These are phyloP conservation scores for Hyaena hyaena DNA, from an alignment of 2,113 vertebrate genomes.

Conservation along the genomic window DNA sequence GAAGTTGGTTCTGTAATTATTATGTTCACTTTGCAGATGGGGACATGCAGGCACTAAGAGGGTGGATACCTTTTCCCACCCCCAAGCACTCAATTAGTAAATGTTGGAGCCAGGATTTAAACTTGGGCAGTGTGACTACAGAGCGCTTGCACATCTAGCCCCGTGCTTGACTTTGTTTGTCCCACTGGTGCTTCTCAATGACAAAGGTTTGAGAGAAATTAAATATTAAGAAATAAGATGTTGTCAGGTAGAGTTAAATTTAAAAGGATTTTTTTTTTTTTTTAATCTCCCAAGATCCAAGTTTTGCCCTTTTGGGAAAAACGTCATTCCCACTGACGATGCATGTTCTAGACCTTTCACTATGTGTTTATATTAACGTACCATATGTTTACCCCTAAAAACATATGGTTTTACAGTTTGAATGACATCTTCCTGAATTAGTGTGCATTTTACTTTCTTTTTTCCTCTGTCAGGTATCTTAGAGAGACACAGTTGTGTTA, in stretches of 20 bases:
- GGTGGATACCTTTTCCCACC: not conserved
- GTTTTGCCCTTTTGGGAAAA: not conserved
- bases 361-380: not conserved
- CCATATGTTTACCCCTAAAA: slow-evolving; percentile 36
- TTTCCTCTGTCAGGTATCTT: not conserved
- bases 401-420: slow-evolving; percentile 31
- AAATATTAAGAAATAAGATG: not conserved
- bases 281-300: slow-evolving; percentile 28
- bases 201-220: slow-evolving; percentile 20
- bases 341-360: not conserved
- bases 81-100: not conserved
- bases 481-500: not conserved
- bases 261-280: not conserved
- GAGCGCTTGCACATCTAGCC: not conserved
- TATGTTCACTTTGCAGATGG: not conserved
- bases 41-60: not conserved
- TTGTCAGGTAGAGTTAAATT: not conserved
- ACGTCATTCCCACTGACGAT: not conserved
- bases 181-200: not conserved
- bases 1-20: not conserved
- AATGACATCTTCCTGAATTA: slow-evolving; percentile 42
- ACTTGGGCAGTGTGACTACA: not conserved
- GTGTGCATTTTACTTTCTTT: slow-evolving; percentile 3
- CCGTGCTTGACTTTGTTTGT: not conserved
- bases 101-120: not conserved